Evolutionary conservation across 2,888 invertebrate species (phyloP), one percentile per base, ranked within the genome.

Genomic region (Coelinius sp.): DNA sequence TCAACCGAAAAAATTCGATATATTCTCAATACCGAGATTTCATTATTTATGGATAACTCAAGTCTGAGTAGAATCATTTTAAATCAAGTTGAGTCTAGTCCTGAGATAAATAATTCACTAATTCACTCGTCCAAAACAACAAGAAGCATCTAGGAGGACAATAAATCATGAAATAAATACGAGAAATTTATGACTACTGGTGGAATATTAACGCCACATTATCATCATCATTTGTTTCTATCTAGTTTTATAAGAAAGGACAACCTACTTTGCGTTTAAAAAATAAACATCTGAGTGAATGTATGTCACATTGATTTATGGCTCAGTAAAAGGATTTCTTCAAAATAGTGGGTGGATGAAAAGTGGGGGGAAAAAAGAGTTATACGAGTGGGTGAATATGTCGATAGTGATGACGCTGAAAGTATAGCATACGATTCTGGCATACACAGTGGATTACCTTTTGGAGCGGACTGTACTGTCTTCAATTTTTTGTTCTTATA

Each of bases 141-240:
- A 10, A 25, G 53, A 31, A 35, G 31, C 1, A 59, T n/a, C 31
- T 20, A 17, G 20, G 17, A n/a, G 31, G 7, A 35, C 31, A 31
- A 59, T 59, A 59, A 59, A 59, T 59, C 35, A 59, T 20, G 59
- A 35, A 59, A 59, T 59, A 59, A 35, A 10, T 59, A 59, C 59
- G 17, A 20, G 53, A 59, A 59, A 59, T 59, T 59, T 31, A 59
- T 59, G 59, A 35, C 59, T 31, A 59, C 35, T 31, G 35, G 17
- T 27, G 8, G 59, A 59, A 59, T 59, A 59, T 59, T 59, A 59
- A 35, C 31, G 59, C 59, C 59, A 27, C 59, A 59, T 59, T 59
- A 14, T 35, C 59, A 10, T 59, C 31, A 59, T 59, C 59, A 59
- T 59, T 59, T 59, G 59, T 59, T 20, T 17, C 31, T 59, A 59